Conservation (phyloP, 1,140 invertebrate species). For the Lepidostoma basale region DNA sequence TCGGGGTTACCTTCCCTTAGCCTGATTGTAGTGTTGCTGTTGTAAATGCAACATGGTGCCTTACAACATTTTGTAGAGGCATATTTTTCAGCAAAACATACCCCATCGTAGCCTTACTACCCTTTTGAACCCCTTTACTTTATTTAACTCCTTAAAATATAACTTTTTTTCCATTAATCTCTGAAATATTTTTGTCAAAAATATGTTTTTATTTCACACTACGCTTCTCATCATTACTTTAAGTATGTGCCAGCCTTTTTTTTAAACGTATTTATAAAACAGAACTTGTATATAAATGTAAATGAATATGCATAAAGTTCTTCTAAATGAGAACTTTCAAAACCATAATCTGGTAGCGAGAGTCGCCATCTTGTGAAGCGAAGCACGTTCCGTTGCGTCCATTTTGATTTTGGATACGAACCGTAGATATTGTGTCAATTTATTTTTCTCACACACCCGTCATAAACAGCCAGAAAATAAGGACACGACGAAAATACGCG, state of each 20-base stretch:
- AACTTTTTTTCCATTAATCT: not conserved
- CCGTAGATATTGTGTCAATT: not conserved
- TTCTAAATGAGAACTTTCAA: not conserved
- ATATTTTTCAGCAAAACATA: not conserved
- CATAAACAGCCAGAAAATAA: not conserved
- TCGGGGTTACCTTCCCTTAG: not conserved
- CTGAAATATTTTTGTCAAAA: not conserved
- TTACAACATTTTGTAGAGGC: not conserved
- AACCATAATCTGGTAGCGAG: not conserved
- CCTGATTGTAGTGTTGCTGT: not conserved
- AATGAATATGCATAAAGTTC: not conserved
- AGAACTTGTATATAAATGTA: not conserved
- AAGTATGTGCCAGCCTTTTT: not conserved
- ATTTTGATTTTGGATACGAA: not conserved
- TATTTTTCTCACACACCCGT: not conserved
- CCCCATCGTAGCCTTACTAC: too few species aligned
- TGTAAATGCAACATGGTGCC: not conserved
- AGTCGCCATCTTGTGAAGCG: not conserved
- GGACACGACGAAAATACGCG: not conserved
- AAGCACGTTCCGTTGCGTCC: not conserved
- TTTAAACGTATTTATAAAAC: not conserved
- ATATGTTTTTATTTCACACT: not conserved
- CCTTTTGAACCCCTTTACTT: too few species aligned
- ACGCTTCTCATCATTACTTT: too few species aligned
- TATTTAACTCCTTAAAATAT: not conserved